phyloP scores from a whole-genome alignment of 1,140 invertebrate genomes.

The Sycobia sp. region DNA sequence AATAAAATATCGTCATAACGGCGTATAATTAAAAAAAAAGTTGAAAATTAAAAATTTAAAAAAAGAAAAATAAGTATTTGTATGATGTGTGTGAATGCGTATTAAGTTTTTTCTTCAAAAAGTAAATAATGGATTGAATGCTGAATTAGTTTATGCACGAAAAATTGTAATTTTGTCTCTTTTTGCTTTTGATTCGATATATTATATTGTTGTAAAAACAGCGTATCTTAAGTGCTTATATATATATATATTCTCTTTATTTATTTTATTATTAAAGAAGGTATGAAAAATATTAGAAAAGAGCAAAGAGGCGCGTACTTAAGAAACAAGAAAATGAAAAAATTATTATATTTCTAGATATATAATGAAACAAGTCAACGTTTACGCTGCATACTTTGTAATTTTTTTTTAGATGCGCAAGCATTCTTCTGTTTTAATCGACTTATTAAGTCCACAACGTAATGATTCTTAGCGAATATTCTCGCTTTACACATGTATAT shows the following conservation, averaged over 20 bases:
- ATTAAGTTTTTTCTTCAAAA: too few relatives aligned
- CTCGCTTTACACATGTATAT: constrained; percentile 3
- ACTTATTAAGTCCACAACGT: not conserved
- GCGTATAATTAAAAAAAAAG: too few relatives aligned
- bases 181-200: constrained; percentile 15
- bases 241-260: not conserved
- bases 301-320: constrained; percentile 1
- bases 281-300: not conserved
- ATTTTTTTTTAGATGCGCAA: constrained; percentile 2
- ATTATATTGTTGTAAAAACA: constrained; percentile 9
- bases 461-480: constrained; percentile 16
- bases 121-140: too few relatives aligned
- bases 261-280: not conserved
- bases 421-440: constrained; percentile 15
- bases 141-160: constrained; percentile 14
- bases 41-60: too few relatives aligned
- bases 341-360: constrained; percentile 21
- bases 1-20: too few relatives aligned
- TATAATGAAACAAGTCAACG: constrained; percentile 11
- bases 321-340: constrained; percentile 8
- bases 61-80: too few relatives aligned
- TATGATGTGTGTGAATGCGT: too few relatives aligned
- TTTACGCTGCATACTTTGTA: constrained; percentile 11
- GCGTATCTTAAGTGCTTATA: constrained; percentile 1
- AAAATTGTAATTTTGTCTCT: constrained; percentile 18